These are phyloP conservation scores for Thereva nobilitata DNA, from an alignment of 2,888 invertebrate genomes.

Conservation along the genomic window DNA sequence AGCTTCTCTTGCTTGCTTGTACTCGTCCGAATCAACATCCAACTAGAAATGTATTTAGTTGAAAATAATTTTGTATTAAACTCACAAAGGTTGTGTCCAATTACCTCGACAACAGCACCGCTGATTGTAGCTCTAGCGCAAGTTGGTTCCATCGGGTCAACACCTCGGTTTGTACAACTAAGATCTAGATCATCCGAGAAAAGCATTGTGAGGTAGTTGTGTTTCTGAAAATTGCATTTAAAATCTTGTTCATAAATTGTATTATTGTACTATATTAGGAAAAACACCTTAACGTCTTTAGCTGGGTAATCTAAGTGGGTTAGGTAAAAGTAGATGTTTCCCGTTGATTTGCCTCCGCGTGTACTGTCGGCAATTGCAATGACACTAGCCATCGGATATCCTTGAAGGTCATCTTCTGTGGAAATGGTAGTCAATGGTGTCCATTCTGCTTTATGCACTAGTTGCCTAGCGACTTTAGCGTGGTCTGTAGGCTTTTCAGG, in stretches of 20 bases:
- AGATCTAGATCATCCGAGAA: slow-evolving; percentile 52
- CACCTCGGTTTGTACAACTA: slow-evolving; percentile 47
- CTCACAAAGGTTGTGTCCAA: slow-evolving; percentile 2
- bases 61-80: neutral
- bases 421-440: slow-evolving; percentile 55
- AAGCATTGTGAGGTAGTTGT: slow-evolving; percentile 53
- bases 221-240: slow-evolving; percentile 6
- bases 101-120: slow-evolving; percentile 47
- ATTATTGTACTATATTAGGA: too few species aligned
- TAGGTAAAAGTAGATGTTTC: slow-evolving; percentile 53
- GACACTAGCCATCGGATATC: slow-evolving; percentile 57
- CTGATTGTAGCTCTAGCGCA: slow-evolving; percentile 51
- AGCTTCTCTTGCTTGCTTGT: slow-evolving; percentile 33
- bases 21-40: slow-evolving; percentile 32
- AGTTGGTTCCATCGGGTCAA: slow-evolving; percentile 58
- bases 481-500: slow-evolving; percentile 46
- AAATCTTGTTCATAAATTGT: too few species aligned
- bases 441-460: slow-evolving; percentile 55
- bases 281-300: slow-evolving; percentile 45
- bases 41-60: slow-evolving; percentile 15
- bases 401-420: slow-evolving; percentile 47
- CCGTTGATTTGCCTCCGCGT: slow-evolving; percentile 49
- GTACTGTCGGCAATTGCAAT: slow-evolving; percentile 54
- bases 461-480: slow-evolving; percentile 52
- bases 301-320: slow-evolving; percentile 57